Percentiles rank a stretch among this genome's conserved stretches.
These are phyloP conservation scores for Andrena marginata DNA, from an alignment of 2,888 invertebrate genomes.

Conservation along the genomic window DNA sequence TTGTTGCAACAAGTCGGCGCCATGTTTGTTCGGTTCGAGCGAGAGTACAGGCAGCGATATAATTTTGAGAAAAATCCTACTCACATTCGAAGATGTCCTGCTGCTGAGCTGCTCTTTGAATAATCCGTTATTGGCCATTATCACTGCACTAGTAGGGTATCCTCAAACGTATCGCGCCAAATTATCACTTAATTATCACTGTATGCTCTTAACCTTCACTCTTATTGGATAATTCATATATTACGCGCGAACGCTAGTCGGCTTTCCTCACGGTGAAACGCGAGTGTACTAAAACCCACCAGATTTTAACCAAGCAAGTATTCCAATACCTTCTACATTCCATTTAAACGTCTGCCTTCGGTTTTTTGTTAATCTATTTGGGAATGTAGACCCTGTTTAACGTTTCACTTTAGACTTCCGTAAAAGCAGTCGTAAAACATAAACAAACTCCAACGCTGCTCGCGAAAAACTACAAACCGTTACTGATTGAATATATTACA, in stretches of 20 bases:
- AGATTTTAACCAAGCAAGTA: too few relatives aligned
- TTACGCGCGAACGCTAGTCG: too few relatives aligned
- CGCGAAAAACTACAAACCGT: background rate
- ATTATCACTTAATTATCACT: too few relatives aligned
- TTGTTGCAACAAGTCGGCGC: slow-evolving; percentile 7
- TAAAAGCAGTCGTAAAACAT: too few relatives aligned
- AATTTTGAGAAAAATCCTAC: background rate
- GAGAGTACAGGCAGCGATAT: background rate
- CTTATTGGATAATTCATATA: too few relatives aligned
- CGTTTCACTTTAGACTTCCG: too few relatives aligned
- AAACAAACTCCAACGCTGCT: background rate
- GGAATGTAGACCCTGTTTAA: background rate
- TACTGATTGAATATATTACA: background rate
- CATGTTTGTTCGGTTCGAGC: slow-evolving; percentile 4
- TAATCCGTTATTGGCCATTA: background rate
- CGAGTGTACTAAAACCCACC: too few relatives aligned
- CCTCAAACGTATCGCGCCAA: background rate
- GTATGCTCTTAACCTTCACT: too few relatives aligned
- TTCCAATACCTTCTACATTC: too few relatives aligned
- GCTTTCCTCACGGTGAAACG: too few relatives aligned
- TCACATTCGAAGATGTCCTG: background rate
- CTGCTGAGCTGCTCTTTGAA: background rate
- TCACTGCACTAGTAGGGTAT: background rate
- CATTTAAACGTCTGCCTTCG: too few relatives aligned
- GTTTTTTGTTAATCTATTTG: background rate